phyloP scores from a whole-genome alignment of 1,140 invertebrate genomes.

The Drosophila parabipectinata region DNA sequence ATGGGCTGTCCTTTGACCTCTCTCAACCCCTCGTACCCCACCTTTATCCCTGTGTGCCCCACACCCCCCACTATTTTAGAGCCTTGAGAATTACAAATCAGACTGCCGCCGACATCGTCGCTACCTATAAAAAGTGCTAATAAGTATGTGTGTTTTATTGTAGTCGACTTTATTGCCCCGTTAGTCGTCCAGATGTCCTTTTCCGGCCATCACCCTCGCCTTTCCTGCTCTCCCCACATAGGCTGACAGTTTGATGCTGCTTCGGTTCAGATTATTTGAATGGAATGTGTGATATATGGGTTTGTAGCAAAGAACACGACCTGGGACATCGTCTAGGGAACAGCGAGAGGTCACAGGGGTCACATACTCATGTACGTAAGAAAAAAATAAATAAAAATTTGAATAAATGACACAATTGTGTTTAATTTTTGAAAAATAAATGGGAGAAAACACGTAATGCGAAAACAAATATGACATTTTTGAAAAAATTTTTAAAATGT shows the following conservation, averaged over 20 bases:
- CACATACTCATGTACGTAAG: too few relatives aligned
- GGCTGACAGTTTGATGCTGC: constrained; percentile 26
- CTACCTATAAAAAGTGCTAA: constrained; percentile 77
- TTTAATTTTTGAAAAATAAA: too few relatives aligned
- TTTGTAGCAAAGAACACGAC: neutral
- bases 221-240: neutral
- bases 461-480: too few relatives aligned
- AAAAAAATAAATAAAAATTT: neutral
- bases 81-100: constrained; percentile 82
- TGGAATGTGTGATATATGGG: constrained; percentile 32
- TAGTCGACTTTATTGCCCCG: constrained; percentile 67
- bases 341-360: constrained; percentile 13
- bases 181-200: constrained; percentile 23
- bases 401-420: too few relatives aligned
- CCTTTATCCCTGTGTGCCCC: neutral
- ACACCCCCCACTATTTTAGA: constrained; percentile 53
- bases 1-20: constrained; percentile 21
- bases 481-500: too few relatives aligned
- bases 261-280: constrained; percentile 24
- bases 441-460: too few relatives aligned
- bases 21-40: constrained; percentile 5
- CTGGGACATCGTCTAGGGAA: neutral
- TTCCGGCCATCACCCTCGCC: neutral
- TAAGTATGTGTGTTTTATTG: constrained; percentile 81
- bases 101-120: constrained; percentile 51